Evolutionary conservation across 1,140 invertebrate species (phyloP), one percentile per base, ranked within the genome.

Genomic region (Diorhabda sublineata): DNA sequence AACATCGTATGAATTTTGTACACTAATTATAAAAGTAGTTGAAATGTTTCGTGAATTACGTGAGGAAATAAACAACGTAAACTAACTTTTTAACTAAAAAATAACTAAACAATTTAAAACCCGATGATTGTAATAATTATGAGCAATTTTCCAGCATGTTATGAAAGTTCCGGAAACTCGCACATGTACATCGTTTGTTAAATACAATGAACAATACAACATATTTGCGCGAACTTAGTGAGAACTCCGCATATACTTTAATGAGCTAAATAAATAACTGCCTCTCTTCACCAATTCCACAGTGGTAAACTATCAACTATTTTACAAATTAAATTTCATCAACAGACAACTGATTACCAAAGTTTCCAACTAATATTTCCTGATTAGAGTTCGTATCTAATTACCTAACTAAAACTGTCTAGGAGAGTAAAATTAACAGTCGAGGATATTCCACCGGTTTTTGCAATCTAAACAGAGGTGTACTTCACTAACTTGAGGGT

Each of bases 301-400:
- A n/a, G 47, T 52, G 47, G 47, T n/a, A 52, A 52, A 52, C 47
- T 52, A 52, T 52, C n/a, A 52, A 52, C 47, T n/a, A 52, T 52
- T 52, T 52, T 52, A 52, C 4, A 52, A n/a, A 52, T 52, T 52
- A 52, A 52, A 52, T 52, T 52, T 52, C 47, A n/a, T n/a, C 6
- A 6, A 52, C 47, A 52, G 47, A 52, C 47, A 52, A 52, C 47
- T 52, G 47, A 52, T 52, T 52, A 52, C 47, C 47, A 52, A 52
- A 52, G 47, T 52, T 52, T n/a, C 6, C 47, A 52, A 52, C 47
- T 52, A 52, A 52, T 52, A 52, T 52, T 8, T 52, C 47, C 47
- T 52, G 47, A 52, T 52, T 52, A 52, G n/a, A 52, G 47, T 52
- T 52, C 6, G 6, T 52, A 52, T 52, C 47, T 52, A 52, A 52